Base-by-base conservation (phyloP, 2,888 invertebrate species). In the Salpingus planirostris region DNA sequence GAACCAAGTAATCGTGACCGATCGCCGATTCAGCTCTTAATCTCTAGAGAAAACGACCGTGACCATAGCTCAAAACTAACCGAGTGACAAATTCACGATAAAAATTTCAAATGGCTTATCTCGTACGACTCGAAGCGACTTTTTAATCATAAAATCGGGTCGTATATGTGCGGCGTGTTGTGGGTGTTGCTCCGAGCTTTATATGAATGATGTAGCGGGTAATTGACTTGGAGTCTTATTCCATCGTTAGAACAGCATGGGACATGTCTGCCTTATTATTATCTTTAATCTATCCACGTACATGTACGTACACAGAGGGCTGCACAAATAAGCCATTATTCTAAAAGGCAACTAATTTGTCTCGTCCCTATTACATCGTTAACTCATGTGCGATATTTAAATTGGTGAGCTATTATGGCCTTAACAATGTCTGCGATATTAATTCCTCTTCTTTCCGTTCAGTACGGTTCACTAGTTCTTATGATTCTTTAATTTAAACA, bases 371-470 rank as follows among this genome's bases (percentile, higher is more conserved):
- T 40, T 42, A 38, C 33, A 39, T 21, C 29, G 42, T 33, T 36
- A 36, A 39, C 33, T 42, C 42, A 38, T 36, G 37, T 38, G 42
- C 38, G 32, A 36, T 42, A 39, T 42, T 42, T 34, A 41, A 41
- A 38, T 41, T 41, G 33, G 8, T 8, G 6, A 8, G 18, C 8
- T 18, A 18, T 18, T 18, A 18, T 8, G 8, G 18, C 8, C 18
- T n/a, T n/a, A 18, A 18, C 18, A 18, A 18, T 18, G 18, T 18
- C n/a, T n/a, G n/a, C n/a, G n/a, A n/a, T n/a, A n/a, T n/a, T n/a
- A n/a, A n/a, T n/a, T n/a, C n/a, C n/a, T n/a, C n/a, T n/a, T n/a
- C n/a, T n/a, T n/a, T n/a, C n/a, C n/a, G n/a, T n/a, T n/a, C n/a
- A n/a, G n/a, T n/a, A n/a, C n/a, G n/a, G n/a, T n/a, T n/a, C n/a